phyloP scores from a whole-genome alignment of 2,113 vertebrate genomes.

The Oncorhynchus mykiss region DNA sequence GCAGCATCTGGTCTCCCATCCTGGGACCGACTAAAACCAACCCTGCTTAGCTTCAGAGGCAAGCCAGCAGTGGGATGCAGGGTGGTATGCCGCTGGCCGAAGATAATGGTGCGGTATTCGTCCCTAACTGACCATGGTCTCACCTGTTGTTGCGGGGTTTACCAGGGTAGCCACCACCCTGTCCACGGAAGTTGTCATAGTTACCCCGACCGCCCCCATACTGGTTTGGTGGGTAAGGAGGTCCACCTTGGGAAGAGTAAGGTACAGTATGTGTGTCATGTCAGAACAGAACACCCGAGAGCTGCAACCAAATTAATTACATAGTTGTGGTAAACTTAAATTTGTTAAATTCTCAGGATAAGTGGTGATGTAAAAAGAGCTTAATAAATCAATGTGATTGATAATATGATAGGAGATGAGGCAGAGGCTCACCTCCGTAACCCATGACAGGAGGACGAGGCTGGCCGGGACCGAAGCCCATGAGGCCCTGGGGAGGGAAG shows the following conservation, averaged over 20 bases:
- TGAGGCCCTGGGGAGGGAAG: slow-evolving; percentile 84
- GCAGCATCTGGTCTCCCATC: too few relatives aligned
- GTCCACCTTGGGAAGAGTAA: slow-evolving; percentile 51
- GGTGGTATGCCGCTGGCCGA: too few relatives aligned
- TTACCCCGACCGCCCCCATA: slow-evolving; percentile 82
- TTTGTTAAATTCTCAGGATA: neutral
- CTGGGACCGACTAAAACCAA: too few relatives aligned
- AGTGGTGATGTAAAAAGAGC: neutral
- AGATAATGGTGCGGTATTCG: slow-evolving; percentile 64
- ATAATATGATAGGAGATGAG: neutral
- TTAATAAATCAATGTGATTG: too few relatives aligned
- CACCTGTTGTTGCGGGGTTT: slow-evolving; percentile 72
- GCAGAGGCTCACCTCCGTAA: slow-evolving; percentile 77
- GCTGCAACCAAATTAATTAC: neutral
- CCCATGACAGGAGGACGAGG: slow-evolving; percentile 88
- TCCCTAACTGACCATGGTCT: too few relatives aligned
- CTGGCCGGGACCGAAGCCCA: slow-evolving; percentile 80
- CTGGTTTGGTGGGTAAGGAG: slow-evolving; percentile 82
- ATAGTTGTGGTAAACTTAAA: neutral
- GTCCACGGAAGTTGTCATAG: slow-evolving; percentile 87
- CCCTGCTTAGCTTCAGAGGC: too few relatives aligned
- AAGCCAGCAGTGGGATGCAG: too few relatives aligned
- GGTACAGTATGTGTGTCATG: neutral
- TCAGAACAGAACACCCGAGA: neutral
- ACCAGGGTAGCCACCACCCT: slow-evolving; percentile 75